Percentiles rank a stretch among this genome's conserved stretches.
Evolutionary conservation across 2,797 vertebrate species (phyloP).

Genomic region (Simalia tracyae): DNA sequence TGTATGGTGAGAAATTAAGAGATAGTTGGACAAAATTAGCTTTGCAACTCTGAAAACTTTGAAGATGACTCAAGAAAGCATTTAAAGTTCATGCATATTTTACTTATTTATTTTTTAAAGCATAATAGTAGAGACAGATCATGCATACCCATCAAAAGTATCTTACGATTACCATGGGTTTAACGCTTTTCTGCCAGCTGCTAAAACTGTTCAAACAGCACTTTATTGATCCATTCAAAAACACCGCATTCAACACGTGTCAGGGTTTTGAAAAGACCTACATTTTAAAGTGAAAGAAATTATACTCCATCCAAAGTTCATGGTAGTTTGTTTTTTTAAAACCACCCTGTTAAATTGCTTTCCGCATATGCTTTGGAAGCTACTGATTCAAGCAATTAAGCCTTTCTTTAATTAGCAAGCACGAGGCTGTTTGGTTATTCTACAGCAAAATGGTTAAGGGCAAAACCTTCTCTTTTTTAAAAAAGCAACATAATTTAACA

Average conservation of each 20-base stretch:
- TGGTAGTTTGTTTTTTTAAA: background rate
- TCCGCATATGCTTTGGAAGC: background rate
- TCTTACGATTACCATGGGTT: background rate
- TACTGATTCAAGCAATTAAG: conserved; percentile 1
- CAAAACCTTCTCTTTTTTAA: background rate
- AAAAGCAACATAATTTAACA: conserved; percentile 24
- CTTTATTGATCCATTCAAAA: background rate
- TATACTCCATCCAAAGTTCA: conserved; percentile 24
- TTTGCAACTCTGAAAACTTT: background rate
- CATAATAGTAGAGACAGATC: background rate
- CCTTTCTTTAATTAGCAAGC: conserved; percentile 14
- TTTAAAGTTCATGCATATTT: background rate
- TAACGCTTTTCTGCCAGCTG: background rate
- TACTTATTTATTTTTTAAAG: background rate
- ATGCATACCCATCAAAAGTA: too few species aligned
- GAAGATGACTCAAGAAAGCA: background rate
- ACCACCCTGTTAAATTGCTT: background rate
- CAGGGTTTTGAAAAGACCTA: background rate
- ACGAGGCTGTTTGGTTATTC: conserved; percentile 3
- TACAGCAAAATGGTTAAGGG: background rate
- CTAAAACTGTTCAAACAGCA: background rate
- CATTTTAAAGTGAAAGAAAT: conserved; percentile 6
- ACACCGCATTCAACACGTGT: background rate
- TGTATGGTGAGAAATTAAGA: background rate
- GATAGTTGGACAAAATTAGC: too few species aligned